Evolutionary conservation across 2,888 invertebrate genomes (phyloP).

Genomic region (Acheta domesticus): DNA sequence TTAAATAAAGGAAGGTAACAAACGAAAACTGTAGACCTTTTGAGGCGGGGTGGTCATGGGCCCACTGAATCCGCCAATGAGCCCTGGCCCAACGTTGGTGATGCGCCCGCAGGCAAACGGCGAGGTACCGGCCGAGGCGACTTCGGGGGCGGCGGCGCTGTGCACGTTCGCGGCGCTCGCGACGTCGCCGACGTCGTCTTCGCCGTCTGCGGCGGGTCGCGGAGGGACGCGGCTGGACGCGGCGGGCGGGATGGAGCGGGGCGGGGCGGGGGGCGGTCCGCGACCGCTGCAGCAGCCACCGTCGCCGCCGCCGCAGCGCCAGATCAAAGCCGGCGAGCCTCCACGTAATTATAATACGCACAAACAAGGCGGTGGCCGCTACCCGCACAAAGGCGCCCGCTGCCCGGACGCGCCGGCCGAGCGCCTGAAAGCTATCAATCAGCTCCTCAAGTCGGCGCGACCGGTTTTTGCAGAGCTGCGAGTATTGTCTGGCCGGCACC

Average conservation of each 20-base stretch:
- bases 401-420: background rate
- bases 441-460: constrained; percentile 11
- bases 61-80: too few species aligned
- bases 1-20: too few species aligned
- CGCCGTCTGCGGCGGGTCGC: background rate
- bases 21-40: too few species aligned
- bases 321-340: constrained; percentile 1
- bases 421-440: constrained; percentile 5
- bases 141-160: background rate
- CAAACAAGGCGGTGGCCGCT: constrained; percentile 11
- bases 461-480: background rate
- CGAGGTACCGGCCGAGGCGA: too few species aligned
- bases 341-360: background rate
- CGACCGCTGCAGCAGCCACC: background rate
- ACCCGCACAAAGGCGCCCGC: background rate
- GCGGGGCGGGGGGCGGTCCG: background rate
- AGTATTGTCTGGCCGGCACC: constrained; percentile 3
- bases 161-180: background rate
- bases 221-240: background rate
- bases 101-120: too few species aligned
- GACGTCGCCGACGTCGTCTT: background rate
- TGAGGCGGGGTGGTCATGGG: too few species aligned
- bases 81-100: too few species aligned
- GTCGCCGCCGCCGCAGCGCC: background rate
- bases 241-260: background rate